A percentile compares a stretch with the other conserved stretches of the same genome.
phyloP scores from a whole-genome alignment of 2,888 invertebrate species.

The Phyllotreta striolata region DNA sequence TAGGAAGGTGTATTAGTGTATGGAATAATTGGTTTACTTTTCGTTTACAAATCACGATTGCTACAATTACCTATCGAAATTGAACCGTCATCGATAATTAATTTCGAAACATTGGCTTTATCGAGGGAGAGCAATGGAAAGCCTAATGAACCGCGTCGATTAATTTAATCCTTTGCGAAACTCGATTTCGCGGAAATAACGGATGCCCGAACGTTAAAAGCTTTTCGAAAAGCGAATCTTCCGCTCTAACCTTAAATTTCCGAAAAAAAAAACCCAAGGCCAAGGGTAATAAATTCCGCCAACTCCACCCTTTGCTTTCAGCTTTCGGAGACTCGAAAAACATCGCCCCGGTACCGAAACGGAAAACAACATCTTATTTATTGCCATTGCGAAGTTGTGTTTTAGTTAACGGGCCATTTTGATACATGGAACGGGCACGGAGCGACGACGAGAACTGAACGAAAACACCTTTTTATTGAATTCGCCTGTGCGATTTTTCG shows the following conservation, averaged over 20 bases:
- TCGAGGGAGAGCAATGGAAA: too few species aligned
- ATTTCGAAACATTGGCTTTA: constrained; percentile 3
- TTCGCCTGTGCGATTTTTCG: background rate
- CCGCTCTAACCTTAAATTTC: constrained; percentile 32
- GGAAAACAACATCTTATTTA: constrained; percentile 42
- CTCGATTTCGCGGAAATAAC: too few species aligned
- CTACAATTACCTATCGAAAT: constrained; percentile 2
- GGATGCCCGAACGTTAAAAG: too few species aligned
- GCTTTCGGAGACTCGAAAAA: constrained; percentile 33
- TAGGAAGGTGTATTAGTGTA: too few species aligned
- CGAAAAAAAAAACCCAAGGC: constrained; percentile 6
- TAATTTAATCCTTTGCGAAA: too few species aligned
- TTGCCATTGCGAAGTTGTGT: constrained; percentile 32
- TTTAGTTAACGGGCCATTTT: constrained; percentile 28
- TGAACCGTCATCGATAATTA: constrained; percentile 1
- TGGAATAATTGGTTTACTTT: too few species aligned
- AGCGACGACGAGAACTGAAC: background rate
- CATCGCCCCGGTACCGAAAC: constrained; percentile 35
- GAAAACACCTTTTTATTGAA: constrained; percentile 23
- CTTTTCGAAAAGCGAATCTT: too few species aligned
- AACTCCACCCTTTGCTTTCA: too few species aligned
- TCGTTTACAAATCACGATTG: background rate
- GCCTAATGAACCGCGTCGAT: too few species aligned
- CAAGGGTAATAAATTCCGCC: constrained; percentile 27
- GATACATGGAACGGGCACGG: constrained; percentile 28